Evolutionary conservation across 2,797 vertebrate genomes (phyloP).

Genomic region (Mormyrops attenuatus): DNA sequence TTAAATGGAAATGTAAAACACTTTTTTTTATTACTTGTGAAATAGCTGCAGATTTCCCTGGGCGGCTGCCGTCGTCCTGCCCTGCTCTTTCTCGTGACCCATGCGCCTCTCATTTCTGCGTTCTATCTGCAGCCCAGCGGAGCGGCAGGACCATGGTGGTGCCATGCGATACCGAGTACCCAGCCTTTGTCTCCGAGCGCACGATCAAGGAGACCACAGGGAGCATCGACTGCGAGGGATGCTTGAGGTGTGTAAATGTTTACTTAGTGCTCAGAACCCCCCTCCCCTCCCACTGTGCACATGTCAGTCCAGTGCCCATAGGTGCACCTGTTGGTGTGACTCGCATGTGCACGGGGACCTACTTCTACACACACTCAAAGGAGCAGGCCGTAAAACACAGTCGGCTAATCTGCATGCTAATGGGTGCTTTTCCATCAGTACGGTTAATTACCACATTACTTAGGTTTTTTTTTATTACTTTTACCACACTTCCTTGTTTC

Average conservation of each 20-base stretch:
- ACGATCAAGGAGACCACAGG: slow-evolving; percentile 98
- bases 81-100: slow-evolving; percentile 21
- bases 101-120: too few species aligned
- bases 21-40: background rate
- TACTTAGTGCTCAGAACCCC: background rate
- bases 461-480: background rate
- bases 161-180: slow-evolving; percentile 94
- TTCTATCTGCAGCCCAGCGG: slow-evolving; percentile 71
- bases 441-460: background rate
- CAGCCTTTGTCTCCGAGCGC: slow-evolving; percentile 91
- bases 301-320: background rate
- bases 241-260: slow-evolving; percentile 78
- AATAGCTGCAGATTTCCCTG: background rate
- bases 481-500: background rate
- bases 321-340: background rate
- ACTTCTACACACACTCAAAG: slow-evolving; percentile 6
- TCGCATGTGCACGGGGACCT: slow-evolving; percentile 21
- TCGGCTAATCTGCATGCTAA: background rate
- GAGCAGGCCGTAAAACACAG: background rate
- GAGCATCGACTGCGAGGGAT: slow-evolving; percentile 87
- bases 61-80: background rate
- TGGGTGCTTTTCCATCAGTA: background rate
- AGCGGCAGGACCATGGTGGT: slow-evolving; percentile 78
- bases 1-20: background rate
- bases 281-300: background rate